These are phyloP conservation scores for Vanessa cardui DNA, from an alignment of 2,888 invertebrate species.

Conservation along the genomic window DNA sequence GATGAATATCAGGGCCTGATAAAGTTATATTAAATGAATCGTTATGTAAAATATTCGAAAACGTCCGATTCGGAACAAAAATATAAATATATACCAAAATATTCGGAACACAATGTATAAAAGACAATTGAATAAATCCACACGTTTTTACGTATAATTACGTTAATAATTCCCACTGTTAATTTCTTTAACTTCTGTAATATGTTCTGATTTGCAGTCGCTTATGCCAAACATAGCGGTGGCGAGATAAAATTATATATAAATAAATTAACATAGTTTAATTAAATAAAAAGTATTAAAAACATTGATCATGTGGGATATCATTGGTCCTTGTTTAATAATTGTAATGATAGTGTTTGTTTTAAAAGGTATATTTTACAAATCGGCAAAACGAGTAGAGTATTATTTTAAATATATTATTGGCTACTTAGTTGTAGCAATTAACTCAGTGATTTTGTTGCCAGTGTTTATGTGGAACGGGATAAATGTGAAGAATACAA, in stretches of 20 bases:
- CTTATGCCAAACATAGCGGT: too few relatives aligned
- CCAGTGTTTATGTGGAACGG: constrained; percentile 11
- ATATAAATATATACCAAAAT: too few relatives aligned
- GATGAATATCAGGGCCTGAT: not conserved
- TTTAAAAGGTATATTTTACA: not conserved
- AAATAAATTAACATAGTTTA: too few relatives aligned
- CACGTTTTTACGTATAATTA: too few relatives aligned
- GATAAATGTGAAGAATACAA: constrained; percentile 4
- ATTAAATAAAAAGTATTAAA: not conserved
- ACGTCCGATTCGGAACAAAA: too few relatives aligned
- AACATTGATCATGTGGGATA: not conserved
- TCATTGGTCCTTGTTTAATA: not conserved
- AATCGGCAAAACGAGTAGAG: not conserved
- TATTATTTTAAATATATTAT: constrained; percentile 2
- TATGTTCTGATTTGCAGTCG: too few relatives aligned
- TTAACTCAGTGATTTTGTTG: not conserved
- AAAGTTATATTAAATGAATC: not conserved
- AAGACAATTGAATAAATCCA: too few relatives aligned
- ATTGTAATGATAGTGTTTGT: not conserved
- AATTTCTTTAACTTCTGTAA: too few relatives aligned
- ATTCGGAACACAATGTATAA: too few relatives aligned
- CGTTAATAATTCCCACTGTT: too few relatives aligned
- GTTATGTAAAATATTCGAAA: not conserved
- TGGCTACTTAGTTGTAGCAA: not conserved
- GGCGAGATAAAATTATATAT: too few relatives aligned